A percentile compares a stretch with the other conserved stretches of the same genome.
phyloP scores from a whole-genome alignment of 2,888 invertebrate species.

The Noctua fimbriata region DNA sequence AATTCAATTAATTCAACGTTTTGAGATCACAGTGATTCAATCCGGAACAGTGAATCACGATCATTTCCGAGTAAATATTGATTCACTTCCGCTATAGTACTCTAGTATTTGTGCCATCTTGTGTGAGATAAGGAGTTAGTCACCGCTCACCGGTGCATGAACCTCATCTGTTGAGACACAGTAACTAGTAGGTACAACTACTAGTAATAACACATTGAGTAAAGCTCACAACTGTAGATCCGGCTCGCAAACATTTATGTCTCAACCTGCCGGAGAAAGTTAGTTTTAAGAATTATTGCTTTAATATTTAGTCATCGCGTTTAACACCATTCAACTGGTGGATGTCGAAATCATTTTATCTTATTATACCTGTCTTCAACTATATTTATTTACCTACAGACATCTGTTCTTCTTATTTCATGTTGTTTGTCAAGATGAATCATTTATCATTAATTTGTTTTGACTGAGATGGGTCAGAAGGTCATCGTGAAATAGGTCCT shows the following conservation, averaged over 20 bases:
- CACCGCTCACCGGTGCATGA: slow-evolving; percentile 24
- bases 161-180: slow-evolving; percentile 19
- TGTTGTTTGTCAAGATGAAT: neutral
- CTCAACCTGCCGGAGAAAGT: slow-evolving; percentile 55
- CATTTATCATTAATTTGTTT: neutral
- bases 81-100: slow-evolving; percentile 82
- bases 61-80: slow-evolving; percentile 82
- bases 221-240: slow-evolving; percentile 37
- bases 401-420: slow-evolving; percentile 17
- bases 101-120: slow-evolving; percentile 66
- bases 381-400: neutral
- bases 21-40: slow-evolving; percentile 72
- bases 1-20: slow-evolving; percentile 53
- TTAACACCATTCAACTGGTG: slow-evolving; percentile 27
- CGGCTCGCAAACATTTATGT: slow-evolving; percentile 34
- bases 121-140: slow-evolving; percentile 63
- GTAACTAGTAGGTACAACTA: neutral
- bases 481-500: no score
- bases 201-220: slow-evolving; percentile 5
- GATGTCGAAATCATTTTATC: slow-evolving; percentile 17
- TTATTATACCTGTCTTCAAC: neutral
- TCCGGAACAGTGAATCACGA: slow-evolving; percentile 85
- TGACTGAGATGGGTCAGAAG: neutral
- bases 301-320: slow-evolving; percentile 53
- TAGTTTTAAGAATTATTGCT: slow-evolving; percentile 53